Evolutionary conservation across 2,797 vertebrate genomes (phyloP).

Genomic region (Lithobates pipiens): DNA sequence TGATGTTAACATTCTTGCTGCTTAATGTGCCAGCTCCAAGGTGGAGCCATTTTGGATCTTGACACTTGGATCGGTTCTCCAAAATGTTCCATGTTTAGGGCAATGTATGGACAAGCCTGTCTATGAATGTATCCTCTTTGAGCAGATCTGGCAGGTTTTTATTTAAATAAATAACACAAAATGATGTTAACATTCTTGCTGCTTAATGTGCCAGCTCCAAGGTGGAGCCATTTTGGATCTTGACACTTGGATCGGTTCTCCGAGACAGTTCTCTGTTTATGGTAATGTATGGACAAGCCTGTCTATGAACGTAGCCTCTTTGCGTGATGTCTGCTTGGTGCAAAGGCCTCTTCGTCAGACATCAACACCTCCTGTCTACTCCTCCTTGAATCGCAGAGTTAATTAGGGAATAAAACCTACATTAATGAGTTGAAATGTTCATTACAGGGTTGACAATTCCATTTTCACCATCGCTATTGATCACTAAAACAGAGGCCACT

Average conservation of each 20-base stretch:
- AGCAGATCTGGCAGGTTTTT: too few relatives aligned
- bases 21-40: neutral
- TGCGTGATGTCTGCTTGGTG: constrained; percentile 16
- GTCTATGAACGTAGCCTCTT: neutral
- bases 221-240: too few relatives aligned
- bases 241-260: neutral
- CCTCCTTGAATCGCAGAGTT: constrained; percentile 24
- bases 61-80: neutral
- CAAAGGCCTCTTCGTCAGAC: constrained; percentile 38
- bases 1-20: neutral
- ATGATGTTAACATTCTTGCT: too few relatives aligned
- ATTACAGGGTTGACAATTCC: constrained; percentile 43
- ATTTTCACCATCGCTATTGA: constrained; percentile 50
- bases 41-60: constrained; percentile 24
- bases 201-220: too few relatives aligned
- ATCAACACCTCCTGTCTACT: constrained; percentile 52
- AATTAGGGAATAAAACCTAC: constrained; percentile 27
- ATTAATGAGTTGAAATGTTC: constrained; percentile 53
- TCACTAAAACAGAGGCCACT: constrained; percentile 27
- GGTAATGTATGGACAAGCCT: neutral
- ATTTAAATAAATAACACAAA: too few relatives aligned
- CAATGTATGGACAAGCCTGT: too few relatives aligned
- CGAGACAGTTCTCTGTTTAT: neutral
- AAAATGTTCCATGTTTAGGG: neutral
- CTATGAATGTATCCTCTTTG: too few relatives aligned